A percentile compares a stretch with the other conserved stretches of the same genome.
These are phyloP conservation scores for Craniophora ligustri DNA, from an alignment of 2,888 invertebrate species.

Conservation along the genomic window DNA sequence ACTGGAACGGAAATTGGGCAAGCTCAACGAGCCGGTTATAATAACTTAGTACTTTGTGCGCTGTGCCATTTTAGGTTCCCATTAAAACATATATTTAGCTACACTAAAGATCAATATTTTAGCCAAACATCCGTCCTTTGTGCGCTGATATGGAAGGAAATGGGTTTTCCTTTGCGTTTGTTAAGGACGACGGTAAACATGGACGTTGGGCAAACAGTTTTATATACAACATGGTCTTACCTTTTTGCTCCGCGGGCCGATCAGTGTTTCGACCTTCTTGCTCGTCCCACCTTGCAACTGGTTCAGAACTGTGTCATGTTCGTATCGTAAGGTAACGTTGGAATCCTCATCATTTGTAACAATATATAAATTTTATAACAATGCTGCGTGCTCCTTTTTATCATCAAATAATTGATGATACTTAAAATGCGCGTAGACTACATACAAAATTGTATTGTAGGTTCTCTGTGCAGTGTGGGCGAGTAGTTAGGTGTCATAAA, in stretches of 20 bases:
- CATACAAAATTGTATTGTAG: no score
- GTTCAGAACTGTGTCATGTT: conserved; percentile 58
- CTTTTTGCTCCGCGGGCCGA: conserved; percentile 39
- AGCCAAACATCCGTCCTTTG: conserved; percentile 71
- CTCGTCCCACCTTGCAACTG: conserved; percentile 55
- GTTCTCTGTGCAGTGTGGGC: no score
- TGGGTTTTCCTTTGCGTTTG: conserved; percentile 64
- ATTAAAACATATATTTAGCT: conserved; percentile 41
- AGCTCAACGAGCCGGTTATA: conserved; percentile 26
- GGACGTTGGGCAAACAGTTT: conserved; percentile 29
- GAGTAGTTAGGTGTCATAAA: conserved; percentile 2
- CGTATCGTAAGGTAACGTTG: conserved; percentile 4
- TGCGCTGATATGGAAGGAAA: conserved; percentile 63
- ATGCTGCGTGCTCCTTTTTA: no score
- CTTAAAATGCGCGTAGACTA: no score
- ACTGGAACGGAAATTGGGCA: conserved; percentile 46
- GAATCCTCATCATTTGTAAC: conserved; percentile 1
- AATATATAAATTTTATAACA: no score
- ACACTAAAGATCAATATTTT: conserved; percentile 71
- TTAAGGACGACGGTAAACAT: conserved; percentile 48
- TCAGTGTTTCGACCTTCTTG: conserved; percentile 58
- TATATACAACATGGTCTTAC: conserved; percentile 26
- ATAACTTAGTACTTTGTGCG: conserved; percentile 19
- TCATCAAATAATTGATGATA: no score
- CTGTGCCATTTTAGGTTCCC: conserved; percentile 22